Evolutionary conservation across 1,140 invertebrate species (phyloP), one percentile per base, ranked within the genome.

Genomic region (Caerostris darwini): DNA sequence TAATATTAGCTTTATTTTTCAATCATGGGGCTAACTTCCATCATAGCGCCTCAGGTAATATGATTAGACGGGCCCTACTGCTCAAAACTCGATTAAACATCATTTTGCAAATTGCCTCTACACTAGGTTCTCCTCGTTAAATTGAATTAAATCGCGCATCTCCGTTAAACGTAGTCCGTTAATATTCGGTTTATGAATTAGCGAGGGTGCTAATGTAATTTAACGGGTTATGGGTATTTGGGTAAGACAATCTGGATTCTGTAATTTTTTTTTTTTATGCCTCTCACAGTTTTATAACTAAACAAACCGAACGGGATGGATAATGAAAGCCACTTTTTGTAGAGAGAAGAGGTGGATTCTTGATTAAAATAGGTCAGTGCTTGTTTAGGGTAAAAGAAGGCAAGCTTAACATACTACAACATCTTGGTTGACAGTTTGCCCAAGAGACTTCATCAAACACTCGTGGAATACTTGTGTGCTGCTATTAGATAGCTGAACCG

Each of bases 81-180:
- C 54, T 69, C 88, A 67, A 67, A 90, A 71, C 77, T 90, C 88
- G 67, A 90, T 90, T 90, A 90, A 67, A 90, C 88, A 90, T 71
- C 64, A 90, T 90, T 90, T 90, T 71, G 34, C 88, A 90, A 61
- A 90, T 90, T 90, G 88, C 88, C 59, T 59, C 56, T 85, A 58
- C 57, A 50, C 67, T 57, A n/a, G 67, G 14, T 56, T 34, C 50
- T 19, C 34, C 86, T 17, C 61, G 59, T 85, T 85, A 88, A 88
- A 88, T 64, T 88, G 86, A 88, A 88, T 88, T 88, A 88, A 88
- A 88, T 19, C 61, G n/a, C 3, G 61, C 86, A 57, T 58, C 83
- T 59, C 83, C 57, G 57, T 34, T 58, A 85, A 85, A 58, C 54
- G 83, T 58, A 85, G 17, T n/a, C 83, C 83, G 83, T 85, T 85